Evolutionary conservation across 1,140 invertebrate species (phyloP), one percentile per base, ranked within the genome.

Genomic region (Platyscapa corneri): DNA sequence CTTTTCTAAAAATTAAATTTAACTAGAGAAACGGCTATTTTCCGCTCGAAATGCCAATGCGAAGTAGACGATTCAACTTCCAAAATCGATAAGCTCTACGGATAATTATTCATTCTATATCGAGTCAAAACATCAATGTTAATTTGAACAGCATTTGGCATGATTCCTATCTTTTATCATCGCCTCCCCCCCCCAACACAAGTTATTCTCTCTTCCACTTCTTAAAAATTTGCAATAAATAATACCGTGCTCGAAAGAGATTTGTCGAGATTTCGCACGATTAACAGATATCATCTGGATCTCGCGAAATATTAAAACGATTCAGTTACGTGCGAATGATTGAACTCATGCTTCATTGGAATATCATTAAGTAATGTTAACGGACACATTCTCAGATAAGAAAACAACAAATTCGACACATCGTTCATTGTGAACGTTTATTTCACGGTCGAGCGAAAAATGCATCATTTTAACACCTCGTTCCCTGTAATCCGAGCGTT

Each of bases 401-500:
- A 30, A 67, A 72, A 39, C 70, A 14, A 72, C 70, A 39, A 6
- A 12, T 72, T 39, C 2, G 23, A 39, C n/a, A 18, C 37, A 72
- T 23, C 12, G 70, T 72, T 32, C 67, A 70, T 70, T 37, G 16
- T n/a, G 67, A 70, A 37, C 16, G 37, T 18, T 37, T 37, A 37
- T 70, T 70, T 18, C 30, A 14, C 37, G 1, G 32, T 5, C 42
- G 32, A 7, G 5, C 39, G 39, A 39, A 23, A 65, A 65, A 72
- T 39, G 39, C 39, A 74, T 74, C 70, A 74, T 74, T 74, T 74
- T 74, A 0, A n/a, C 70, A 42, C 20, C 70, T 74, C 20, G n/a
- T n/a, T n/a, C n/a, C n/a, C 0, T 0, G 0, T n/a, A n/a, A 0
- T 27, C 1, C 37, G 10, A 10, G 23, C 10, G 37, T 3, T 20